phyloP scores from a whole-genome alignment of 2,888 invertebrate genomes.

The Portevinia maculata region DNA sequence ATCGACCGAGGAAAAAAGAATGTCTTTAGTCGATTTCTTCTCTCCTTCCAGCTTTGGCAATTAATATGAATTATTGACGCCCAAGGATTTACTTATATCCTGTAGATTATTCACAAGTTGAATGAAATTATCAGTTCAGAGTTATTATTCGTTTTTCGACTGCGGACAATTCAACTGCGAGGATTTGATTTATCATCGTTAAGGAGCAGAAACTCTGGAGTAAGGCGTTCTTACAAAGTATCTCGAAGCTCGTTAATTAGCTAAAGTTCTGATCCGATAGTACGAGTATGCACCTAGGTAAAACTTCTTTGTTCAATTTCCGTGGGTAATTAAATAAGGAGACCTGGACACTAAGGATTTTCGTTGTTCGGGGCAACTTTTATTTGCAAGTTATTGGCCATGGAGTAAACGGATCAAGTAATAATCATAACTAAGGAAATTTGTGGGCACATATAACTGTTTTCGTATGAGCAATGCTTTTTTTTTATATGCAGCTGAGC shows the following conservation, averaged over 20 bases:
- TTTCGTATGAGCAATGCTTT: slow-evolving; percentile 17
- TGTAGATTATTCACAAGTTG: slow-evolving; percentile 56
- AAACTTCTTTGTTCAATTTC: slow-evolving; percentile 30
- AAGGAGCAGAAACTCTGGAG: neutral
- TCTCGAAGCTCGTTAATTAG: slow-evolving; percentile 50
- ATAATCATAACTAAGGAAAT: neutral
- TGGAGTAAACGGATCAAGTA: neutral
- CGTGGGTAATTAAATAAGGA: slow-evolving; percentile 49
- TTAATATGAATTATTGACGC: slow-evolving; percentile 71
- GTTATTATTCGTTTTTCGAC: slow-evolving; percentile 59
- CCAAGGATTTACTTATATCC: slow-evolving; percentile 47
- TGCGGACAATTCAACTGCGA: slow-evolving; percentile 53
- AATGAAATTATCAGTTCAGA: slow-evolving; percentile 45
- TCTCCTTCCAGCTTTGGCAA: slow-evolving; percentile 31
- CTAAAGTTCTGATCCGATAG: slow-evolving; percentile 30
- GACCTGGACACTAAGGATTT: neutral
- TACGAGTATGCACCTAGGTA: too few relatives aligned
- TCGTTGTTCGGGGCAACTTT: neutral
- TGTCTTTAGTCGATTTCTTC: slow-evolving; percentile 2
- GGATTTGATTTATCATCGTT: slow-evolving; percentile 55
- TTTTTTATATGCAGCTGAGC: neutral
- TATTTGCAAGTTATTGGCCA: slow-evolving; percentile 2
- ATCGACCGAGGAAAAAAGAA: neutral
- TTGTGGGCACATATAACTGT: neutral
- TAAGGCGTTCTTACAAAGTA: neutral